Conservation (phyloP, 2,888 invertebrate species). For the Cantharis flavilabris region DNA sequence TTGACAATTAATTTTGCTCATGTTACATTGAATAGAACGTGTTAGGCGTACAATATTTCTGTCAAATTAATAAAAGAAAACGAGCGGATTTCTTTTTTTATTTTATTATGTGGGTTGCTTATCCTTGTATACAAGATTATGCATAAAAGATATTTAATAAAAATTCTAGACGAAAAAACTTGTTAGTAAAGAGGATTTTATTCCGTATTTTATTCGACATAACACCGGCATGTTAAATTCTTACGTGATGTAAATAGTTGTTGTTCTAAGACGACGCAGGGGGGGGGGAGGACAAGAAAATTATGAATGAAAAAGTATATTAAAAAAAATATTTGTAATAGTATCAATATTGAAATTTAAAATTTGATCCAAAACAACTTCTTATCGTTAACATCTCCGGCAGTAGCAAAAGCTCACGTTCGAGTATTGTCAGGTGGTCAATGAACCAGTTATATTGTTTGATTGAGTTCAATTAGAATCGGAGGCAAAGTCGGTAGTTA, state of each 20-base stretch:
- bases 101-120: neutral
- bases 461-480: conserved; percentile 7
- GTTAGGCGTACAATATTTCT: conserved; percentile 7
- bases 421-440: conserved; percentile 1
- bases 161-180: neutral
- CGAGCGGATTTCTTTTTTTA: neutral
- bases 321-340: neutral
- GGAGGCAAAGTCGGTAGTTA: conserved; percentile 2
- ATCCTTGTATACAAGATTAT: neutral
- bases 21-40: conserved; percentile 7
- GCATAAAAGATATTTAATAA: neutral
- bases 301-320: neutral
- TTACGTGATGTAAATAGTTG: neutral
- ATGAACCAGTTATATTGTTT: conserved; percentile 12
- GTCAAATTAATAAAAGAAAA: neutral
- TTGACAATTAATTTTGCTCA: conserved; percentile 11
- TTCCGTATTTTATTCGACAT: neutral
- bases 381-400: conserved; percentile 2
- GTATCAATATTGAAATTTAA: neutral
- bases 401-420: conserved; percentile 4
- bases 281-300: neutral
- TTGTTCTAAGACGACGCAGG: neutral
- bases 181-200: neutral
- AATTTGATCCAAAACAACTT: neutral
- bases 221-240: neutral